Evolutionary conservation across 2,113 vertebrate genomes (phyloP).

Genomic region (Girardinichthys multiradiatus): DNA sequence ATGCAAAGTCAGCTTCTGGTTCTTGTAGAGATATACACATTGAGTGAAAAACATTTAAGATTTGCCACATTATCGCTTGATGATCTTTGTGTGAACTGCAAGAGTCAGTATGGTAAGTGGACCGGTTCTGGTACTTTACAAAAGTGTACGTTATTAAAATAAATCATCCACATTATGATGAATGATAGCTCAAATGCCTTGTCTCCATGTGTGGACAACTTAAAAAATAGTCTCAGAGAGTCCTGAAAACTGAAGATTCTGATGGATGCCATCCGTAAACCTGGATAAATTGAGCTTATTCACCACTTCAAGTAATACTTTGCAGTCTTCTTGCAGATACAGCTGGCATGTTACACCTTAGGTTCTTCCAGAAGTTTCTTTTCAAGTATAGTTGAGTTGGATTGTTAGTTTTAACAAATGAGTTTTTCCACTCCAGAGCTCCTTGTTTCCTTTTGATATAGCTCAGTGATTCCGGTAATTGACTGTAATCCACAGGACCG

Average conservation of each 20-base stretch:
- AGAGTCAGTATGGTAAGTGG: no score
- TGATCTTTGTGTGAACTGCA: no score
- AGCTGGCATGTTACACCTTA: conserved; percentile 85
- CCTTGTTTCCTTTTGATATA: conserved; percentile 87
- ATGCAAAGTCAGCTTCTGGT: no score
- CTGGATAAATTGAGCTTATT: neutral
- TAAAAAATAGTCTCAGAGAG: neutral
- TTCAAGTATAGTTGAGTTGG: conserved; percentile 39
- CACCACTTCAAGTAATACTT: neutral
- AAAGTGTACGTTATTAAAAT: neutral
- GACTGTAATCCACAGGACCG: conserved; percentile 73
- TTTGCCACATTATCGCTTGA: no score
- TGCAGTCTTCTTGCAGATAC: conserved; percentile 18
- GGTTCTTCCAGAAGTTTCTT: conserved; percentile 86
- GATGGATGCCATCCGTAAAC: neutral
- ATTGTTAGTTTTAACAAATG: conserved; percentile 2
- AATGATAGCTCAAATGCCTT: neutral
- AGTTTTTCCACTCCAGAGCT: conserved; percentile 79
- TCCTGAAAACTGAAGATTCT: neutral
- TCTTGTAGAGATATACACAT: no score
- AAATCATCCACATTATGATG: neutral
- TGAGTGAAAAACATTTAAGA: no score
- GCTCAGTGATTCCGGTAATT: conserved; percentile 84
- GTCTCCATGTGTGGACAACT: neutral
- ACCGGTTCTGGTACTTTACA: neutral